Evolutionary conservation across 2,797 vertebrate genomes (phyloP).

Genomic region (Chloroceryle inda): DNA sequence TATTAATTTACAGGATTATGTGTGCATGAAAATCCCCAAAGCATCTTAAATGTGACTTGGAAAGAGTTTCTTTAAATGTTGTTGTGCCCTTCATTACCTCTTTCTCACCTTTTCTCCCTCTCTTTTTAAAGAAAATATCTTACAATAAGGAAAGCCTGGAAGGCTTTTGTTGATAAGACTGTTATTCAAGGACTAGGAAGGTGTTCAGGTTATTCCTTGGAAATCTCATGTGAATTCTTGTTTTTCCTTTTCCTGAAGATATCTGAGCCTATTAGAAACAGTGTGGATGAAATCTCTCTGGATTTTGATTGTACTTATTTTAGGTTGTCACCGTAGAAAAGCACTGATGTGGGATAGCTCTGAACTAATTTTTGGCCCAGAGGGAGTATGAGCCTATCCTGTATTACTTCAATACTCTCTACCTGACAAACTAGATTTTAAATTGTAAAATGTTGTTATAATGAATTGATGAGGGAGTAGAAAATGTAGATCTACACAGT

Average conservation of each 20-base stretch:
- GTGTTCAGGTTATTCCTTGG: background rate
- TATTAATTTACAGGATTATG: background rate
- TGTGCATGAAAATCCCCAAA: background rate
- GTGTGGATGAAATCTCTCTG: background rate
- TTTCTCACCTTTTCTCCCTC: background rate
- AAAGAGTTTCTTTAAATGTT: background rate
- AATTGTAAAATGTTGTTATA: background rate
- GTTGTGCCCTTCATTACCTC: background rate
- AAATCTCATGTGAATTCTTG: background rate
- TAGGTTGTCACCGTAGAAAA: background rate
- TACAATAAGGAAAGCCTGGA: background rate
- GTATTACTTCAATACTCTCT: background rate
- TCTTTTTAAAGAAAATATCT: background rate
- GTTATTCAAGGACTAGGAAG: background rate
- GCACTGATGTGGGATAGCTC: background rate
- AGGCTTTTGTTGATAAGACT: background rate
- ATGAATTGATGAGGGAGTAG: background rate
- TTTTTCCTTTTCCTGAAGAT: background rate
- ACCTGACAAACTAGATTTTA: background rate
- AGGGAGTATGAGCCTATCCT: background rate
- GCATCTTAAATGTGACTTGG: background rate
- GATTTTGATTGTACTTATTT: background rate
- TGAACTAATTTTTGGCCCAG: background rate
- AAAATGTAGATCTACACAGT: background rate
- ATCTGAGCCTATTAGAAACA: background rate